Evolutionary conservation across 2,888 invertebrate genomes (phyloP), one percentile per base, ranked within the genome.

Genomic region (Patella ulyssiponensis): DNA sequence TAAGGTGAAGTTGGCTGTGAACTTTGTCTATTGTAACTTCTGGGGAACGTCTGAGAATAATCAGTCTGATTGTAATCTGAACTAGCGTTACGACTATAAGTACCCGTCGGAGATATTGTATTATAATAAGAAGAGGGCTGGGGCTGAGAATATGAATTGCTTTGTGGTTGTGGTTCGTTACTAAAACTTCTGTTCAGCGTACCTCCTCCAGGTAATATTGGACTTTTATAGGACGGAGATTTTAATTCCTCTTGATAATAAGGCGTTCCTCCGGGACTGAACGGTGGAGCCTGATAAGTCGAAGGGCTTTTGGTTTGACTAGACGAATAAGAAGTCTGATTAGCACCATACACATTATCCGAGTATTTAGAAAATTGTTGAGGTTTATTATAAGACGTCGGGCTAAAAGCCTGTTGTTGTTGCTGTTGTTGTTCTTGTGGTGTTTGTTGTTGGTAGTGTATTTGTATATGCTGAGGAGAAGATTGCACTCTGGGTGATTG

Each of bases 211-310:
- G 64, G 64, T 23, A 64, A 64, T 33, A 69, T 69, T 76, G 76
- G 73, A 76, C 76, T 76, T 23, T 79, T 74, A 73, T 76, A 81
- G 17, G 83, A 77, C 64, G 79, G 74, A 17, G 78, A 82, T 56
- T 77, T 44, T 17, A 58, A 58, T 51, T 78, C 80, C 33, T 81
- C 80, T 71, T 77, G 75, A 74, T 79, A 79, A 17, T 52, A 56
- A 33, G 58, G 64, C 2, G 76, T 53, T 54, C 64, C 64, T 14
- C 73, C 76, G 1, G 76, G 71, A 73, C 76, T 73, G 72, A 58
- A 64, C 20, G 64, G 64, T 51, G 71, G 64, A 71, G 54, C 54
- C 51, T 69, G 52, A 33, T 51, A 52, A 72, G 72, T 17, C 4
- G 71, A 58, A 17, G 72, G 76, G 73, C 69, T 76, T 23, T 64